Conservation (phyloP, 2,888 invertebrate species). For the Bedellia somnulentella region DNA sequence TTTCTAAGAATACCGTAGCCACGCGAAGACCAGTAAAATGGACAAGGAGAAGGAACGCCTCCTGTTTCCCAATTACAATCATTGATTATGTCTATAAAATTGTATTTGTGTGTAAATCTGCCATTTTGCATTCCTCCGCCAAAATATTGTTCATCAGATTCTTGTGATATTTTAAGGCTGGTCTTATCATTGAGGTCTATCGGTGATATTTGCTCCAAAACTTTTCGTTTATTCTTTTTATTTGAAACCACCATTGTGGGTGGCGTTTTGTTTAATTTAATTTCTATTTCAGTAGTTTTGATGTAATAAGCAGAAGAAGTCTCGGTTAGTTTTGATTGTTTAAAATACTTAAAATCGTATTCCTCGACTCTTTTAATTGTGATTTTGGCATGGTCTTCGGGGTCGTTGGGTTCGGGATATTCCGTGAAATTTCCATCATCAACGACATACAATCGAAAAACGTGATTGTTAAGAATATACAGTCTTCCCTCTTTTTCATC, state of each 20-base stretch:
- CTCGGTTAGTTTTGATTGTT: slow-evolving; percentile 22
- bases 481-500: slow-evolving; percentile 30
- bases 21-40: slow-evolving; percentile 44
- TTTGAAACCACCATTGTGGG: slow-evolving; percentile 31
- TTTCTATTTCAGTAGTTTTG: slow-evolving; percentile 26
- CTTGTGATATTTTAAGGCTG: slow-evolving; percentile 26
- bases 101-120: slow-evolving; percentile 39
- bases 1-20: slow-evolving; percentile 44
- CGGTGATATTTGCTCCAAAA: too few relatives aligned
- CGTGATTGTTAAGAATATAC: slow-evolving; percentile 35
- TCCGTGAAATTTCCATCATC: slow-evolving; percentile 31
- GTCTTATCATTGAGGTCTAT: slow-evolving; percentile 24
- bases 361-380: slow-evolving; percentile 24
- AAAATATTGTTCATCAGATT: slow-evolving; percentile 32
- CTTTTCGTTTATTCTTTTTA: too few relatives aligned
- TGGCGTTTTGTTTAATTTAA: slow-evolving; percentile 28
- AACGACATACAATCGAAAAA: slow-evolving; percentile 41
- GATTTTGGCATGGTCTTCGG: slow-evolving; percentile 32
- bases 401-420: slow-evolving; percentile 31
- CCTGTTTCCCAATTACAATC: slow-evolving; percentile 40
- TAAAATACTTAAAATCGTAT: slow-evolving; percentile 26
- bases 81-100: slow-evolving; percentile 32
- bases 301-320: slow-evolving; percentile 20
- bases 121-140: slow-evolving; percentile 55
- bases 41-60: slow-evolving; percentile 42